Evolutionary conservation across 2,797 vertebrate species (phyloP).

Genomic region (Argyrosomus regius): DNA sequence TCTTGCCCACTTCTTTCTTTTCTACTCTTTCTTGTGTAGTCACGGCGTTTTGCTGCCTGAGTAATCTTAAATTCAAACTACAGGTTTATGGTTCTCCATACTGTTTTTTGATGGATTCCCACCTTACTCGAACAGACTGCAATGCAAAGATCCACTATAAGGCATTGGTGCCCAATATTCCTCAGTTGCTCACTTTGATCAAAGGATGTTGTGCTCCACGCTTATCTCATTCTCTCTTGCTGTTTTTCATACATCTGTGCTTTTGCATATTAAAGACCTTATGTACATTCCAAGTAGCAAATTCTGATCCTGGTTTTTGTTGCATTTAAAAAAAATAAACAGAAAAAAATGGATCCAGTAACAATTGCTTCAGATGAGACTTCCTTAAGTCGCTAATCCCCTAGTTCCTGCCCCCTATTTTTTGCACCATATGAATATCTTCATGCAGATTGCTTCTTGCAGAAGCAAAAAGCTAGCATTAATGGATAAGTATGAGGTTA

Average conservation of each 20-base stretch:
- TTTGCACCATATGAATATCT: constrained; percentile 35
- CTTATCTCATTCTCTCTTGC: constrained; percentile 29
- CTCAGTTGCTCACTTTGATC: constrained; percentile 41
- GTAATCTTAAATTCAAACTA: constrained; percentile 54
- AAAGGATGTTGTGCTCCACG: constrained; percentile 16
- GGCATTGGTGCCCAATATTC: constrained; percentile 22
- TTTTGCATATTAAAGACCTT: constrained; percentile 17
- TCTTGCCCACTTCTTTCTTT: not conserved
- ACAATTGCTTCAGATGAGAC: constrained; percentile 59
- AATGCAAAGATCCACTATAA: constrained; percentile 33
- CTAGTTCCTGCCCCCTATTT: constrained; percentile 44
- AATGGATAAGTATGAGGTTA: constrained; percentile 56
- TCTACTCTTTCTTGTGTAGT: constrained; percentile 22
- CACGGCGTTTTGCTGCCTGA: constrained; percentile 42
- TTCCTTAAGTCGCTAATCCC: constrained; percentile 63
- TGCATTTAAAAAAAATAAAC: not conserved
- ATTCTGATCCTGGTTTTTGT: constrained; percentile 2
- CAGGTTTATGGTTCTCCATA: constrained; percentile 37
- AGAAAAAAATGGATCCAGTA: constrained; percentile 5
- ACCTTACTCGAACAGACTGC: constrained; percentile 46
- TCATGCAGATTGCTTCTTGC: constrained; percentile 57
- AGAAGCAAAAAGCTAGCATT: constrained; percentile 54
- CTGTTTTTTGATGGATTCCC: constrained; percentile 52
- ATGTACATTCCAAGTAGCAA: constrained; percentile 14
- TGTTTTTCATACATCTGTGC: constrained; percentile 1